phyloP scores from a whole-genome alignment of 2,888 invertebrate genomes.

The Pristionchus maxplancki region DNA sequence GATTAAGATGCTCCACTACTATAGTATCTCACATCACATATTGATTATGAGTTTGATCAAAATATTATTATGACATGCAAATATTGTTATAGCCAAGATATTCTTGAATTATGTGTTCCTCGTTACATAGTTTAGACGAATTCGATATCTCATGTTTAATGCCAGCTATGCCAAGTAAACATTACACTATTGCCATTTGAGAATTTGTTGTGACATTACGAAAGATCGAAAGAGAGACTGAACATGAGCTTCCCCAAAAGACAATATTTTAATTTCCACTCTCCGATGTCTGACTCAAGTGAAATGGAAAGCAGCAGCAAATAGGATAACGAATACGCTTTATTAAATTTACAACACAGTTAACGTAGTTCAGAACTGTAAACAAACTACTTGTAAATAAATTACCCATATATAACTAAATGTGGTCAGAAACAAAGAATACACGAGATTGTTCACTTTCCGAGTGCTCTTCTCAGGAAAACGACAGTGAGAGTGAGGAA shows the following conservation, averaged over 20 bases:
- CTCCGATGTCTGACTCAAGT: no score
- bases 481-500: slow-evolving; percentile 15
- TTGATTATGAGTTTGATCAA: slow-evolving; percentile 7
- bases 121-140: slow-evolving; percentile 10
- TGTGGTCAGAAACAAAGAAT: background rate
- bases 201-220: background rate
- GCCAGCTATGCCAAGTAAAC: background rate
- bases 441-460: background rate
- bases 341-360: background rate
- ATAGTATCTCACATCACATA: slow-evolving; percentile 8
- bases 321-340: no score
- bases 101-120: background rate
- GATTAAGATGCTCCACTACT: background rate
- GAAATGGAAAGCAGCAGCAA: no score
- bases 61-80: background rate
- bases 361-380: background rate
- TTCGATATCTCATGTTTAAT: background rate
- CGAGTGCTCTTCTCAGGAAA: background rate
- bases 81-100: slow-evolving; percentile 25
- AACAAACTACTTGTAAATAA: background rate
- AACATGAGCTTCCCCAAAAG: no score
- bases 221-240: no score
- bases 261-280: no score
- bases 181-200: background rate
- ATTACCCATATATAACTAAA: slow-evolving; percentile 4